These are phyloP conservation scores for Eutrigla gurnardus DNA, from an alignment of 2,797 vertebrate genomes.

Conservation along the genomic window DNA sequence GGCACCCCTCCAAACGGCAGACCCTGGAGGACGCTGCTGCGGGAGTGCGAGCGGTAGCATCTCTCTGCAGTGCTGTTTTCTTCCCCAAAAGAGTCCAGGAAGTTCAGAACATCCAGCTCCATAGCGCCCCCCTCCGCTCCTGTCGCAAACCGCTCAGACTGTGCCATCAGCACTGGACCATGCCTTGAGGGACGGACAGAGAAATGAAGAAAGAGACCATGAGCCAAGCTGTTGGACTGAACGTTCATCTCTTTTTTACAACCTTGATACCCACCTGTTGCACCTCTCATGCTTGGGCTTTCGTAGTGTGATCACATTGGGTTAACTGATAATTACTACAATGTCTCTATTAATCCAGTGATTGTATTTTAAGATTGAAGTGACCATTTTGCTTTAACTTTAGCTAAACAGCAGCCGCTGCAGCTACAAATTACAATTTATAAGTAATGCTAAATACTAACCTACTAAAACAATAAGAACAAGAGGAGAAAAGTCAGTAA, in stretches of 20 bases:
- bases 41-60: conserved; percentile 90
- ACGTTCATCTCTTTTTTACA: neutral
- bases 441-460: neutral
- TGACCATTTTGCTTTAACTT: neutral
- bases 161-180: conserved; percentile 77
- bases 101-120: conserved; percentile 68
- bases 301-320: neutral
- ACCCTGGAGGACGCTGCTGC: conserved; percentile 93
- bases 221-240: neutral
- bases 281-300: neutral
- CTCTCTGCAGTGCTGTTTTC: conserved; percentile 86
- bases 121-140: conserved; percentile 51
- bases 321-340: neutral
- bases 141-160: conserved; percentile 69
- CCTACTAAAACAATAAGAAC: neutral
- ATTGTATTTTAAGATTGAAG: neutral
- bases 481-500: neutral
- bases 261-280: neutral
- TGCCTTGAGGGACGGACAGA: conserved; percentile 55
- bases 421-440: neutral
- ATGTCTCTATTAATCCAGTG: neutral
- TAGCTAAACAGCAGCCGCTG: neutral
- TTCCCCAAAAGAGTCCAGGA: conserved; percentile 63
- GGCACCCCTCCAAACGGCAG: conserved; percentile 94
- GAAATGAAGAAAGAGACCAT: neutral